phyloP scores from a whole-genome alignment of 1,140 invertebrate genomes.

The Drosophila melanogaster region Release_6_plus_ISO1_MT NC_004354.4:20314001-20314500 shows the following conservation, averaged over 20 bases:
- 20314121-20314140: background rate
- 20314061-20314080: constrained; percentile 73
- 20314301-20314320: constrained; percentile 7
- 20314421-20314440: constrained; percentile 8
- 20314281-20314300: background rate
- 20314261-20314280: constrained; percentile 40
- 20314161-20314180: constrained; percentile 77
- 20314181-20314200: constrained; percentile 79
- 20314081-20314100: constrained; percentile 1
- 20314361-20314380: background rate
- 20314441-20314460: constrained; percentile 11
- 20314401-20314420: constrained; percentile 12
- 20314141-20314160: constrained; percentile 64
- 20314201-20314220: constrained; percentile 57
- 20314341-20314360: background rate
- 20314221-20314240: constrained; percentile 54
- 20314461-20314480: background rate
- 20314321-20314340: background rate
- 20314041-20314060: constrained; percentile 71
- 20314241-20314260: constrained; percentile 58
- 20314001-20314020: constrained; percentile 66
- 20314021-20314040: constrained; percentile 79
- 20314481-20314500: background rate
- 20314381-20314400: constrained; percentile 26
- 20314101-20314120: background rate